A percentile compares a stretch with the other conserved stretches of the same genome.
Evolutionary conservation across 2,888 invertebrate species (phyloP).

Genomic region (Drosophila melanosoma): DNA sequence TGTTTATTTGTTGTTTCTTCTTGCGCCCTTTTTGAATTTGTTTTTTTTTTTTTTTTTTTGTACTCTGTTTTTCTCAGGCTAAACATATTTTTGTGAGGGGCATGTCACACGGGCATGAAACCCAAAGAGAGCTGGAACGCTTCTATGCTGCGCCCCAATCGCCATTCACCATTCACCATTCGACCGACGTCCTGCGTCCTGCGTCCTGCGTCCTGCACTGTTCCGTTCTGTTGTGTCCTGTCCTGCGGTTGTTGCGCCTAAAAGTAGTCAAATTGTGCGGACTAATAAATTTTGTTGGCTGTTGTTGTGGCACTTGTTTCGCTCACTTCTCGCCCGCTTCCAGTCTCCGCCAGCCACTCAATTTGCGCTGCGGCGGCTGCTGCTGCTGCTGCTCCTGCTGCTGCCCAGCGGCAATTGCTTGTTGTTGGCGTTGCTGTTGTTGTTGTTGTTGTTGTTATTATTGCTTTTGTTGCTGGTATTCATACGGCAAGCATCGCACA

Average conservation of each 20-base stretch:
- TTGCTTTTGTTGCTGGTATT: slow-evolving; percentile 60
- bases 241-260: slow-evolving; percentile 81
- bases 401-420: slow-evolving; percentile 75
- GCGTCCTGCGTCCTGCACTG: slow-evolving; percentile 28
- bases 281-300: slow-evolving; percentile 79
- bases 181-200: background rate
- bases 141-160: slow-evolving; percentile 27
- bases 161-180: slow-evolving; percentile 1
- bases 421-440: slow-evolving; percentile 26
- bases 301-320: slow-evolving; percentile 77
- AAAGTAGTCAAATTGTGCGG: slow-evolving; percentile 80
- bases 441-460: slow-evolving; percentile 29
- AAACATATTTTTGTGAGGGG: slow-evolving; percentile 70
- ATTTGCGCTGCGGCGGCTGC: slow-evolving; percentile 68
- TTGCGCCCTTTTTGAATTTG: slow-evolving; percentile 50
- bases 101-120: slow-evolving; percentile 55
- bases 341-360: slow-evolving; percentile 64
- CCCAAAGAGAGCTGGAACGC: slow-evolving; percentile 45
- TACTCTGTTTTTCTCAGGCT: slow-evolving; percentile 44
- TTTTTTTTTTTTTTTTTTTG: slow-evolving; percentile 8
- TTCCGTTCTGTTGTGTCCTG: slow-evolving; percentile 35
- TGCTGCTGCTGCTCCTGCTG: slow-evolving; percentile 68
- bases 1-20: slow-evolving; percentile 72
- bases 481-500: slow-evolving; percentile 71
- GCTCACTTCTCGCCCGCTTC: slow-evolving; percentile 51